Percentiles rank a stretch among this genome's conserved stretches.
phyloP scores from a whole-genome alignment of 92 coral and sea anemone species.

The Bergia puertoricense region DNA sequence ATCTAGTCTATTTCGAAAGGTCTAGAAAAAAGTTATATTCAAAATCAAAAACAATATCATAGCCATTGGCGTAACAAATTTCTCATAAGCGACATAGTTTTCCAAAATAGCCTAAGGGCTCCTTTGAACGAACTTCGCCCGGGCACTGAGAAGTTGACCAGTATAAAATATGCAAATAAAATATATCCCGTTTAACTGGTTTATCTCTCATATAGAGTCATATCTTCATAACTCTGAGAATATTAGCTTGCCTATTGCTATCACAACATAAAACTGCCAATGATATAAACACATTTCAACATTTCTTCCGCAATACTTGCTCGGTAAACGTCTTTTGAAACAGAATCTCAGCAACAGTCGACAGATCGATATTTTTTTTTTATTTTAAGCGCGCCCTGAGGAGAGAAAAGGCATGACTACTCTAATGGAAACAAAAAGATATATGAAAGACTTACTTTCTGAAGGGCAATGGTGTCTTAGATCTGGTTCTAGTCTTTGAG shows the following conservation, averaged over 20 bases:
- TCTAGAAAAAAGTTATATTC: background rate
- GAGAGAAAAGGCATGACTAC: background rate
- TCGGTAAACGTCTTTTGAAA: background rate
- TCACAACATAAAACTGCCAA: background rate
- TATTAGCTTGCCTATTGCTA: background rate
- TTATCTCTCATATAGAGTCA: background rate
- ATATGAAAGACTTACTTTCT: constrained; percentile 23
- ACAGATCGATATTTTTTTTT: background rate
- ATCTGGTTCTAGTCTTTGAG: constrained; percentile 15
- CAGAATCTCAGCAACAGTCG: background rate
- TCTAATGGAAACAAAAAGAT: background rate
- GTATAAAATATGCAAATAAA: background rate
- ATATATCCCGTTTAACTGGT: background rate
- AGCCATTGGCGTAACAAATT: background rate
- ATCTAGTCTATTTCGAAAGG: background rate
- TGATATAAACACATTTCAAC: background rate
- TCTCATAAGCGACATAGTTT: background rate
- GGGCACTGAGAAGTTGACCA: background rate
- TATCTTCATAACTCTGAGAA: background rate
- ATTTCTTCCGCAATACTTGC: background rate
- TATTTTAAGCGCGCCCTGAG: background rate
- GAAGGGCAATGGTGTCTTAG: constrained; percentile 40
- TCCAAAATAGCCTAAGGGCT: background rate
- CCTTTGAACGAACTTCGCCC: constrained; percentile 3
- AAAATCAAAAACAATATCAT: background rate